Base-by-base conservation (phyloP, 1,140 invertebrate species). In the Anastrepha ludens region DNA sequence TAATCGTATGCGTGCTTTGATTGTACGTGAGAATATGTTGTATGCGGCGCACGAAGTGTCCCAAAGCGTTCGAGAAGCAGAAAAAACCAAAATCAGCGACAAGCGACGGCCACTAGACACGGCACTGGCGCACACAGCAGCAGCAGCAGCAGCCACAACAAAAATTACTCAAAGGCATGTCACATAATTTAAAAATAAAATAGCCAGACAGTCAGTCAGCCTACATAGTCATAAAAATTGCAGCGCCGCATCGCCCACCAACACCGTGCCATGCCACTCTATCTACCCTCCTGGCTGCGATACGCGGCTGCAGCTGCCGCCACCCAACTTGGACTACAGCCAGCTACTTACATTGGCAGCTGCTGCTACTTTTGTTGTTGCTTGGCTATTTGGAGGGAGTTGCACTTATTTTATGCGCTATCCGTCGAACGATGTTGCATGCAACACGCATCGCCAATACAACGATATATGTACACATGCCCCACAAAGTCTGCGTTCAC, bases 311-410 rank as follows among this genome's bases (percentile, higher is more conserved):
- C 17, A n/a, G 17, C 17, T 8, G 5, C 64, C 44, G 29, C 67
- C 67, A 74, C 67, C 67, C 67, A 74, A 74, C 70, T 74, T 74
- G 70, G 70, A 74, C n/a, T 41, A 67, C 64, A 67, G 64, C 64
- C 64, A 67, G 29, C 20, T 29, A 67, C 8, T 65, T 67, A 11
- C 9, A 29, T 67, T 74, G 39, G 41, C 70, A 74, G 70, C 64
- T 67, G 70, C 41, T 15, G 39, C 41, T 44, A 13, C 60, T 1
- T n/a, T 74, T 17, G 67, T 39, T 65, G 64, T 65, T 65, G 4
- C 13, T 44, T 44, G 41, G 13, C 15, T 4, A 15, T 9, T 74
- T 74, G 41, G 39, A 17, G 47, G 70, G 41, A 47, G 41, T 47
- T 74, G 44, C 41, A 44, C 70, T 74, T 47, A 11, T 17, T 74